These are phyloP conservation scores for Clarias magur DNA, from an alignment of 2,113 vertebrate genomes.

Conservation along the genomic window DNA sequence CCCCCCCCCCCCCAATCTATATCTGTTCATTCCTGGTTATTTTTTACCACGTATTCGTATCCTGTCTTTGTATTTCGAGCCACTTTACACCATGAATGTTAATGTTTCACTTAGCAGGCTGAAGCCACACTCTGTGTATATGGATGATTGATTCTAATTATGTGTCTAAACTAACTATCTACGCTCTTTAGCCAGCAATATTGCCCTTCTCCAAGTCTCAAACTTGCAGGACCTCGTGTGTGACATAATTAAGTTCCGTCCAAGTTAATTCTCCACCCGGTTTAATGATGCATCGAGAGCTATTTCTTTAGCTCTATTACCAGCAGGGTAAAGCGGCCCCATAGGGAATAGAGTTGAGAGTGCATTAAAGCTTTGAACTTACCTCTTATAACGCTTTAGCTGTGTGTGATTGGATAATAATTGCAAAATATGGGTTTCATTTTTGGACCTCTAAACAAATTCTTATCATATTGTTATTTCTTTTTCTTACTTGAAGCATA, in stretches of 20 bases:
- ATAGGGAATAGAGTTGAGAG: conserved; percentile 57
- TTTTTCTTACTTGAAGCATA: background rate
- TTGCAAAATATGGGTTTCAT: conserved; percentile 32
- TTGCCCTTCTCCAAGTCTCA: conserved; percentile 63
- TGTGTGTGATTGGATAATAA: conserved; percentile 48
- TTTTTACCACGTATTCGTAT: background rate
- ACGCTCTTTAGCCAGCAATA: conserved; percentile 58
- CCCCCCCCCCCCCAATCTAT: background rate
- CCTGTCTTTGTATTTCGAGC: background rate
- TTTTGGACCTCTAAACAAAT: conserved; percentile 44
- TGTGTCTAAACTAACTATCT: conserved; percentile 62
- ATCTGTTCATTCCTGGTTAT: background rate
- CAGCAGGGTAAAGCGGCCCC: conserved; percentile 52
- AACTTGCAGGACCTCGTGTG: conserved; percentile 65
- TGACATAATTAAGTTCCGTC: conserved; percentile 72
- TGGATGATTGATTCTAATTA: conserved; percentile 65
- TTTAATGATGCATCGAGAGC: conserved; percentile 74
- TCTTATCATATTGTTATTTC: background rate
- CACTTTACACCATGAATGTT: conserved; percentile 18
- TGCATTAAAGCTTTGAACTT: conserved; percentile 62
- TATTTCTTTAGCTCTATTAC: conserved; percentile 66
- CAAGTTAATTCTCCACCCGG: conserved; percentile 69
- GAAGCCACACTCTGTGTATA: conserved; percentile 47
- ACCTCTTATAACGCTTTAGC: conserved; percentile 43
- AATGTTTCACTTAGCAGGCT: conserved; percentile 55